Percentiles rank a stretch among this genome's conserved stretches.
Evolutionary conservation across 2,888 invertebrate genomes (phyloP).

Genomic region (Melieria omissa): DNA sequence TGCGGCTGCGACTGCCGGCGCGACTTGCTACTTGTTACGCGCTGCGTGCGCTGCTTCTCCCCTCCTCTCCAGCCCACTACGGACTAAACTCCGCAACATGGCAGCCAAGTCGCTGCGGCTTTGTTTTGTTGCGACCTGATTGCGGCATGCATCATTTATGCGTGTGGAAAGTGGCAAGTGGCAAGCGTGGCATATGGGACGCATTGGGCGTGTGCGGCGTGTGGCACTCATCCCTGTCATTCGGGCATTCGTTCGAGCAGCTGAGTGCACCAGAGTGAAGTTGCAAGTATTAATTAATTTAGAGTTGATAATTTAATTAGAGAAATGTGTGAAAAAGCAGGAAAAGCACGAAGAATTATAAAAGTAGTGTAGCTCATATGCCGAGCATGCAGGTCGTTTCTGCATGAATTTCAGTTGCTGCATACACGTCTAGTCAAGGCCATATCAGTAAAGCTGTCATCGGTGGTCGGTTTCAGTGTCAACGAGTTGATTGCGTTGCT

Average conservation of each 20-base stretch:
- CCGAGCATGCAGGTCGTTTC: no score
- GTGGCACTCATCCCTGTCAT: no score
- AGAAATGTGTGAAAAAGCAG: conserved; percentile 33
- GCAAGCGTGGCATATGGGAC: no score
- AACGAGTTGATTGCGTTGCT: no score
- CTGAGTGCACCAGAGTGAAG: not conserved
- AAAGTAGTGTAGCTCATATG: no score
- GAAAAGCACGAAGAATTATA: not conserved
- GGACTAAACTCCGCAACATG: not conserved
- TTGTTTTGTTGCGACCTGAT: not conserved
- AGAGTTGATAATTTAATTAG: conserved; percentile 29
- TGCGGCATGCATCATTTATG: no score
- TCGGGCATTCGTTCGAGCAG: not conserved
- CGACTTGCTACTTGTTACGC: not conserved
- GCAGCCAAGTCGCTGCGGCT: not conserved
- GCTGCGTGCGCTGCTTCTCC: conserved; percentile 3
- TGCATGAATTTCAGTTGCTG: no score
- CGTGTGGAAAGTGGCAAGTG: no score
- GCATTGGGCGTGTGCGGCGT: no score
- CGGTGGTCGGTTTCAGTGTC: no score
- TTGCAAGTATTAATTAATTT: conserved; percentile 26
- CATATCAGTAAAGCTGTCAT: no score
- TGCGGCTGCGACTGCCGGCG: conserved; percentile 6
- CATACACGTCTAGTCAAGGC: no score
- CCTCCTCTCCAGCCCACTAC: not conserved